Evolutionary conservation across 1,140 invertebrate species (phyloP), one percentile per base, ranked within the genome.

Genomic region (Phymorhynchus buccinoides): DNA sequence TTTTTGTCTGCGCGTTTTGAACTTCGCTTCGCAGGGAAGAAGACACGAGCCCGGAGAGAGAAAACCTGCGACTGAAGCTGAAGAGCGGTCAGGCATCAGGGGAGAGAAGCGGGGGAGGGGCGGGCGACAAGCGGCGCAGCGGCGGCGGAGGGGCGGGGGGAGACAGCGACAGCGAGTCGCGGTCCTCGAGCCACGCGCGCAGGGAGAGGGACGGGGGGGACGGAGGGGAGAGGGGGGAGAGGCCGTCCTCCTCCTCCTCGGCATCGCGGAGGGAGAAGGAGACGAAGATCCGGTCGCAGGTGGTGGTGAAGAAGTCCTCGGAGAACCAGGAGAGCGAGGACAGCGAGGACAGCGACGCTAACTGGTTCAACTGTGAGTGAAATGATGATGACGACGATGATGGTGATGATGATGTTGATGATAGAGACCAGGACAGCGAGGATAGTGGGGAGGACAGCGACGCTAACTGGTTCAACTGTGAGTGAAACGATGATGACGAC

Each of bases 371-470:
- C 18, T 37, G 56, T 85, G 39, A 73, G 44, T 37, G 52, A 41
- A 73, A 37, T 37, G 52, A 41, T 9, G 22, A 22, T 22, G 12
- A 22, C 56, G 6, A 18, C 12, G 12, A 22, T 27, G 56, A 22
- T 14, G 22, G n/a, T 62, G 56, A 27, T 62, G 6, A 22, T 27
- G 12, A 62, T 22, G 22, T 0, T 22, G 22, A 27, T 18, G n/a
- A 14, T 18, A 86, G 52, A 0, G 56, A 83, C 32, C 85, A 81
- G 4, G 84, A 84, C 30, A 87, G 87, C 22, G 81, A 85, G 78
- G 89, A 88, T 56, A 87, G 85, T 84, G 86, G 85, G 16, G 84
- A 83, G 42, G 77, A 95, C 96, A 93, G 93, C 96, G 91, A 83
- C n/a, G 85, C 83, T 68, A 71, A 83, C 37, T 83, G 81, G 62